These are phyloP conservation scores for Anisognathus igniventris DNA, from an alignment of 2,797 vertebrate species.

Conservation along the genomic window DNA sequence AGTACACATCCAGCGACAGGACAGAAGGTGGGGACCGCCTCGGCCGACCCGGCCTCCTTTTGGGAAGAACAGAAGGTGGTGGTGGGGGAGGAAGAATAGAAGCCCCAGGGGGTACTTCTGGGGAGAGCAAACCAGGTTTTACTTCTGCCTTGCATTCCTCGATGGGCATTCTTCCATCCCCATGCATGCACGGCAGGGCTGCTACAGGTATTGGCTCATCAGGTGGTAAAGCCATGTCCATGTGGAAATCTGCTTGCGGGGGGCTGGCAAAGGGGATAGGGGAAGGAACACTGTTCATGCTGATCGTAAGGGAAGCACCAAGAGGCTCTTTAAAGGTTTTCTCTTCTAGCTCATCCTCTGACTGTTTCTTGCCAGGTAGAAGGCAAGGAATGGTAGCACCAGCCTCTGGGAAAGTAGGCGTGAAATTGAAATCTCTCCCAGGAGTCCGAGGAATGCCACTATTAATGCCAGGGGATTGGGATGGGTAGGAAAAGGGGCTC, in stretches of 20 bases:
- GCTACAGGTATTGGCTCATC: conserved; percentile 57
- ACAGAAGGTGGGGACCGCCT: conserved; percentile 72
- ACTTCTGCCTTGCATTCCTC: conserved; percentile 59
- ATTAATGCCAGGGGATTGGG: conserved; percentile 88
- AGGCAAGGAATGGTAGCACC: conserved; percentile 77
- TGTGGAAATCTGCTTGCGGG: conserved; percentile 64
- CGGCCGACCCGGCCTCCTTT: conserved; percentile 86
- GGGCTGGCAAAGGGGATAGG: conserved; percentile 66
- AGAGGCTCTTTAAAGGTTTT: conserved; percentile 86
- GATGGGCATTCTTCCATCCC: conserved; percentile 51
- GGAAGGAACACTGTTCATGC: conserved; percentile 71
- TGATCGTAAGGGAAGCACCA: conserved; percentile 66
- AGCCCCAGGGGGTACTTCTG: conserved; percentile 68
- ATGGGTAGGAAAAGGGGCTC: conserved; percentile 94
- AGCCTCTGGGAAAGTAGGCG: conserved; percentile 92
- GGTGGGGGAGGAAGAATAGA: conserved; percentile 67
- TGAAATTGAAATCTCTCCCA: conserved; percentile 93
- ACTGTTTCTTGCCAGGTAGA: conserved; percentile 81
- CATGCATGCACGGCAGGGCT: conserved; percentile 25
- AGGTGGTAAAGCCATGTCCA: conserved; percentile 50
- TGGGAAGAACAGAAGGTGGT: conserved; percentile 77
- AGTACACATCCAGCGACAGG: conserved; percentile 73
- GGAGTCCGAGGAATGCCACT: conserved; percentile 93
- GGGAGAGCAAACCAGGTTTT: conserved; percentile 48
- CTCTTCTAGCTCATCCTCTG: conserved; percentile 84